A percentile compares a stretch with the other conserved stretches of the same genome.
phyloP scores from a whole-genome alignment of 2,113 vertebrate genomes.

The Anguilla rostrata region DNA sequence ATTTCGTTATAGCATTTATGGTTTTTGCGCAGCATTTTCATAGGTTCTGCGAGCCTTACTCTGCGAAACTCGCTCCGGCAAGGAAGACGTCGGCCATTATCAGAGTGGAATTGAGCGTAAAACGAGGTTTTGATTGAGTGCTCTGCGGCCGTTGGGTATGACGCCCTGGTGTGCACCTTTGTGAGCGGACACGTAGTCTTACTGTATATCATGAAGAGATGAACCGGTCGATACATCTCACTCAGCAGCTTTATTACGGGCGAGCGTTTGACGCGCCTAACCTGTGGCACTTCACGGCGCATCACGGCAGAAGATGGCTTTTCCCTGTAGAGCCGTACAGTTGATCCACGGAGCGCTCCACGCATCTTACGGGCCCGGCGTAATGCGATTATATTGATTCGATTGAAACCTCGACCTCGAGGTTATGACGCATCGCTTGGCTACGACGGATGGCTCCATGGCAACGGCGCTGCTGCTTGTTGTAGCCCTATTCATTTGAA shows the following conservation, averaged over 20 bases:
- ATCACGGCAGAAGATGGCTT: background rate
- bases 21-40: too few relatives aligned
- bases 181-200: background rate
- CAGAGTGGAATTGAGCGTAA: background rate
- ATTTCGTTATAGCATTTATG: too few relatives aligned
- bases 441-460: background rate
- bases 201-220: background rate
- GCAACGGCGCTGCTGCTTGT: background rate
- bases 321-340: background rate
- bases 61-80: background rate
- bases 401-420: background rate
- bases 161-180: background rate
- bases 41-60: too few relatives aligned
- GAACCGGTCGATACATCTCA: background rate
- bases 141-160: background rate
- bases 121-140: background rate
- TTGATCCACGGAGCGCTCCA: background rate
- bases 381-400: background rate
- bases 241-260: background rate
- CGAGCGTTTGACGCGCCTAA: background rate
- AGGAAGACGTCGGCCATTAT: background rate
- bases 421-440: background rate
- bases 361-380: background rate
- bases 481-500: background rate
- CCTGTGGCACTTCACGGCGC: background rate